A percentile compares a stretch with the other conserved stretches of the same genome.
These are phyloP conservation scores for Psittacula derbiana DNA, from an alignment of 2,797 vertebrate species.

Conservation along the genomic window DNA sequence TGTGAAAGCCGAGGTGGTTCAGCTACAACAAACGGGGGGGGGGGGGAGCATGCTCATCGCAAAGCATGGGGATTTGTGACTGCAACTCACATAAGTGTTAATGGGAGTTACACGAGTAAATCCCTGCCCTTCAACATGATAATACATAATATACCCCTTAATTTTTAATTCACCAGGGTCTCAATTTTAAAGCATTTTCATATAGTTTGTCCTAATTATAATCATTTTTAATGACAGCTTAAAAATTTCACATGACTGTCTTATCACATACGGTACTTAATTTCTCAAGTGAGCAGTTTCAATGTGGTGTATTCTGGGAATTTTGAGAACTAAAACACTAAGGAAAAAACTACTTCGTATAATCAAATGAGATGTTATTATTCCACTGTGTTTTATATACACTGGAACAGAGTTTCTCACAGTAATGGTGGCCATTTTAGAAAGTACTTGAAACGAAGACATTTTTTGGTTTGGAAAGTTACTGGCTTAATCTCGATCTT, in stretches of 20 bases:
- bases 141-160: conserved; percentile 78
- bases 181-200: conserved; percentile 81
- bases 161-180: conserved; percentile 80
- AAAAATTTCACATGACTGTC: conserved; percentile 80
- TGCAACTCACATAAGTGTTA: conserved; percentile 60
- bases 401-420: conserved; percentile 52
- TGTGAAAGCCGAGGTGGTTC: background rate
- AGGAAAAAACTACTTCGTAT: conserved; percentile 68
- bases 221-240: conserved; percentile 83
- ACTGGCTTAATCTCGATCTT: background rate
- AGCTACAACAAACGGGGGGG: conserved; percentile 16
- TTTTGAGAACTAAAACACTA: conserved; percentile 77
- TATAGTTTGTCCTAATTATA: conserved; percentile 82
- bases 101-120: conserved; percentile 65
- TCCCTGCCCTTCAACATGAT: conserved; percentile 76
- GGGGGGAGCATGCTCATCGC: background rate
- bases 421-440: conserved; percentile 34
- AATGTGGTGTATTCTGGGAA: conserved; percentile 76
- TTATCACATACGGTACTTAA: conserved; percentile 78
- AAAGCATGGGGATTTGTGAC: conserved; percentile 51
- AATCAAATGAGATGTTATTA: conserved; percentile 76
- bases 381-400: conserved; percentile 69
- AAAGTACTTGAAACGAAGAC: background rate
- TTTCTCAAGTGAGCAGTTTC: conserved; percentile 82
- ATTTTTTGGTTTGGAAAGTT: background rate